These are phyloP conservation scores for Bombyx mandarina DNA, from an alignment of 1,140 invertebrate genomes.

Conservation along the genomic window DNA sequence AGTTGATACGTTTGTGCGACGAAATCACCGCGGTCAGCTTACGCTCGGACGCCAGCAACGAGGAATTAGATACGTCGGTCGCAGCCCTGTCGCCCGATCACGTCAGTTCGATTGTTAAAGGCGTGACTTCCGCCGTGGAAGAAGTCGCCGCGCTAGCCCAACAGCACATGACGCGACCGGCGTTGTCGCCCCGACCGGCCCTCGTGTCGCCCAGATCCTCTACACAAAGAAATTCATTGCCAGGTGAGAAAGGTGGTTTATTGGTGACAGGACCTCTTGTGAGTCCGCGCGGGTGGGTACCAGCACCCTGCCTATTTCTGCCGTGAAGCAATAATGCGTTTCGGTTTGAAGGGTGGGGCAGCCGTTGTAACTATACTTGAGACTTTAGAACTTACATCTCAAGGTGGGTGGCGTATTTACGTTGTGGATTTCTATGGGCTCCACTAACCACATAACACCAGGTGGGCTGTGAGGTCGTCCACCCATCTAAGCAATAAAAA, in stretches of 20 bases:
- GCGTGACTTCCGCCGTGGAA: slow-evolving; percentile 85
- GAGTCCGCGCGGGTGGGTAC: too few species aligned
- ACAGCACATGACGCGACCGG: slow-evolving; percentile 59
- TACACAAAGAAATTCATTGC: slow-evolving; percentile 72
- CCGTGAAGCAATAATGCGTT: too few species aligned
- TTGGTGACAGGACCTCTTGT: too few species aligned
- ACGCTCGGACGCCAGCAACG: slow-evolving; percentile 75
- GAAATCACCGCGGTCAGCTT: slow-evolving; percentile 77
- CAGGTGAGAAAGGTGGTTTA: slow-evolving; percentile 33
- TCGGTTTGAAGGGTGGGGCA: too few species aligned
- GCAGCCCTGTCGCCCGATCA: slow-evolving; percentile 72
- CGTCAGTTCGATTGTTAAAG: slow-evolving; percentile 83
- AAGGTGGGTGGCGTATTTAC: too few species aligned
- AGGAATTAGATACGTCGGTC: slow-evolving; percentile 37
- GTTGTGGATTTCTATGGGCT: too few species aligned
- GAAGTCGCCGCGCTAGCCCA: slow-evolving; percentile 67
- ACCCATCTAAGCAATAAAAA: neutral
- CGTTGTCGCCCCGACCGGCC: slow-evolving; percentile 50
- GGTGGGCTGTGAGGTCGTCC: too few species aligned
- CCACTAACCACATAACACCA: too few species aligned
- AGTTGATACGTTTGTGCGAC: slow-evolving; percentile 91
- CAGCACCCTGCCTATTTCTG: too few species aligned
- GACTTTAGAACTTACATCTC: too few species aligned
- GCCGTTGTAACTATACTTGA: too few species aligned
- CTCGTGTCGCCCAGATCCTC: slow-evolving; percentile 49